Evolutionary conservation across 2,113 vertebrate species (phyloP).

Genomic region (Prunella fulvescens): DNA sequence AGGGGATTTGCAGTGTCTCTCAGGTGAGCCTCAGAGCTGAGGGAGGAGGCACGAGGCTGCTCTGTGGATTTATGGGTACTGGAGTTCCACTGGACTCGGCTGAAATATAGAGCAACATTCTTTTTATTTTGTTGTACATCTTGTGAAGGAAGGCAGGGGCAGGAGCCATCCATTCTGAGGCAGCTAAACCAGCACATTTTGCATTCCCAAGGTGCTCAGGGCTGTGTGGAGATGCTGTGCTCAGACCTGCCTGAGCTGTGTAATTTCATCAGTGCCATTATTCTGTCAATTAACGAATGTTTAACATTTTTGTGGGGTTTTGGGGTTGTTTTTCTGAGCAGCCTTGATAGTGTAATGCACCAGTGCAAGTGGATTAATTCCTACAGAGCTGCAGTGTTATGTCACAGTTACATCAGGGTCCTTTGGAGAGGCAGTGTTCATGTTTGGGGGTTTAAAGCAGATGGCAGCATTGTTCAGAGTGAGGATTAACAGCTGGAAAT

Average conservation of each 20-base stretch:
- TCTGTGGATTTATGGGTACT: background rate
- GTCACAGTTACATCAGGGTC: background rate
- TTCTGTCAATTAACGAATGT: background rate
- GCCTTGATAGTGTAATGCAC: background rate
- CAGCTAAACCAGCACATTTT: background rate
- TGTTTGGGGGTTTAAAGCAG: background rate
- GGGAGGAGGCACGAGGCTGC: background rate
- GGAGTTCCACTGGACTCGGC: background rate
- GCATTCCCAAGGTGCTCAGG: background rate
- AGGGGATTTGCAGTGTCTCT: background rate
- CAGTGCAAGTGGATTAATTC: background rate
- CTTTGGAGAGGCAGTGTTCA: background rate
- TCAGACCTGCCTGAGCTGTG: background rate
- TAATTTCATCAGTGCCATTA: background rate
- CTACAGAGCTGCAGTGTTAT: background rate
- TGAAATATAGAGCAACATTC: background rate
- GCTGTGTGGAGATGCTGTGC: background rate
- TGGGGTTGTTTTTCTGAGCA: background rate
- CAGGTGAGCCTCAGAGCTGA: background rate
- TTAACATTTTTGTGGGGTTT: background rate
- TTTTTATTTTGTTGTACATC: background rate
- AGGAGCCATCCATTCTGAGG: background rate
- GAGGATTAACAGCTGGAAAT: background rate
- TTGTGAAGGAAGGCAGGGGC: background rate
- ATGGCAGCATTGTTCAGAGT: background rate